These are phyloP conservation scores for Eupithecia abbreviata DNA, from an alignment of 2,888 invertebrate genomes.

Conservation along the genomic window DNA sequence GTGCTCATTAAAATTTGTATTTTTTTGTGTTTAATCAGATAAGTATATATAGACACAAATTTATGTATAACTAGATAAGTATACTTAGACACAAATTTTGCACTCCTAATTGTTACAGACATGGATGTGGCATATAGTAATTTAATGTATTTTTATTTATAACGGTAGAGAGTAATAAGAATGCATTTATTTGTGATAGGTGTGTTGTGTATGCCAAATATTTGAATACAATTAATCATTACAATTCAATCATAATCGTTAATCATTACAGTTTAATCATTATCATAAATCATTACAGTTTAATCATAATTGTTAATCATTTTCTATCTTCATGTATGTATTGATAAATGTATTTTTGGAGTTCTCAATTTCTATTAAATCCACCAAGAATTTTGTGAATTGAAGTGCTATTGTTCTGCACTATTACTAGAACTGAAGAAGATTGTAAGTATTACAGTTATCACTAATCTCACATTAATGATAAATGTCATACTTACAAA, in stretches of 20 bases:
- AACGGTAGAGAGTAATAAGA: background rate
- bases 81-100: background rate
- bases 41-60: too few relatives aligned
- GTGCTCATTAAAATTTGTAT: background rate
- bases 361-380: background rate
- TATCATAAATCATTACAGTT: background rate
- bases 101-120: background rate
- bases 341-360: constrained; percentile 7
- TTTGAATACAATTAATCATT: background rate
- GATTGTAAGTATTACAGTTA: too few relatives aligned
- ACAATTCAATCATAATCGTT: background rate
- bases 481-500: too few relatives aligned
- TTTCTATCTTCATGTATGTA: background rate
- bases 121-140: background rate
- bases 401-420: background rate
- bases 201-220: constrained; percentile 2
- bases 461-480: too few relatives aligned
- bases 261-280: background rate
- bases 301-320: background rate
- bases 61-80: too few relatives aligned
- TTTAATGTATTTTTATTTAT: background rate
- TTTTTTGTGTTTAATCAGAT: background rate
- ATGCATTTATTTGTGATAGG: constrained; percentile 5
- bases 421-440: background rate
- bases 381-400: background rate